phyloP scores from a whole-genome alignment of 1,140 invertebrate genomes.

The Atta cephalotes region DNA sequence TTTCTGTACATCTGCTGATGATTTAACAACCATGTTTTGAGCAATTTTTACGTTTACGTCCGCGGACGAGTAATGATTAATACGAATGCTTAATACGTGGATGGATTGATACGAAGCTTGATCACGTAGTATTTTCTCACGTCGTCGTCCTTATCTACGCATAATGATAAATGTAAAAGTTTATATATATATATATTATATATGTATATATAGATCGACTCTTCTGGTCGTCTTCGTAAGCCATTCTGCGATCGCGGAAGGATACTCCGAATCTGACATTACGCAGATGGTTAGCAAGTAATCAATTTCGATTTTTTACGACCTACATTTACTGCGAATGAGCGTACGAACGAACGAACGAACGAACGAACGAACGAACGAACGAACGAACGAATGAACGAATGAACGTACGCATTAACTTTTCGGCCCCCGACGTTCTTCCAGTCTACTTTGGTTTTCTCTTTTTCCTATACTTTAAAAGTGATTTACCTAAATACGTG shows the following conservation, averaged over 20 bases:
- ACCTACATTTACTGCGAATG: conserved; percentile 18
- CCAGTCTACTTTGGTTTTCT: conserved; percentile 71
- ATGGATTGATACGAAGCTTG: conserved; percentile 4
- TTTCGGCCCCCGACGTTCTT: conserved; percentile 64
- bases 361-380: conserved; percentile 46
- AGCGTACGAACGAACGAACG: conserved; percentile 48
- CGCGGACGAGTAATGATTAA: conserved; percentile 34
- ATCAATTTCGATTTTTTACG: conserved; percentile 24
- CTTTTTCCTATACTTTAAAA: conserved; percentile 79
- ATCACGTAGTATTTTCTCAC: conserved; percentile 3
- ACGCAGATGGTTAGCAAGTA: conserved; percentile 7
- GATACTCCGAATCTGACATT: conserved; percentile 26
- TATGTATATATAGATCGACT: conserved; percentile 13
- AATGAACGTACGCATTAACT: conserved; percentile 64
- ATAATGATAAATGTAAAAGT: conserved; percentile 32
- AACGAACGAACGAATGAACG: conserved; percentile 44
- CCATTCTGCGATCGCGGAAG: conserved; percentile 6
- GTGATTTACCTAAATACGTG: conserved; percentile 78
- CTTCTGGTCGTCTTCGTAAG: conserved; percentile 20
- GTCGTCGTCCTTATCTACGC: conserved; percentile 22
- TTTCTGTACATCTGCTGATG: neutral
- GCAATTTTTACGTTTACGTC: conserved; percentile 63
- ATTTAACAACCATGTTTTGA: conserved; percentile 56
- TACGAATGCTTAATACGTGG: conserved; percentile 13
- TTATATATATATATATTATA: neutral